These are phyloP conservation scores for Porphyrio hochstetteri DNA, from an alignment of 2,113 vertebrate species.

Conservation along the genomic window DNA sequence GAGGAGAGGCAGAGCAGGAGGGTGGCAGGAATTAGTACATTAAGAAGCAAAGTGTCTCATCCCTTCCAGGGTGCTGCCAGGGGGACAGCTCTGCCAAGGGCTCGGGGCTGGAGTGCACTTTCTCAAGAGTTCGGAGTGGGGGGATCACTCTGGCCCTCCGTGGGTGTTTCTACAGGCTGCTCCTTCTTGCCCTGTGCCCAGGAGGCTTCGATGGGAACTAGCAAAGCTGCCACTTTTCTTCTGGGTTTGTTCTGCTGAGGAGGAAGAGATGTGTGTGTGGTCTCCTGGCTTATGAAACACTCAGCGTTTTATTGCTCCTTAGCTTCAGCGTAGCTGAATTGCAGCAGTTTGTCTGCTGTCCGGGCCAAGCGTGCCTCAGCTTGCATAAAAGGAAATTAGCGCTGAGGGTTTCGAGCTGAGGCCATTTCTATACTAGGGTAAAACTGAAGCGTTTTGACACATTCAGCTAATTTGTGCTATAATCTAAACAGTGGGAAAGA, in stretches of 20 bases:
- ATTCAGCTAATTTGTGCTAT: neutral
- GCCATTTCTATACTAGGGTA: neutral
- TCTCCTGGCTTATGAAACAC: neutral
- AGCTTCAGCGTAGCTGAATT: neutral
- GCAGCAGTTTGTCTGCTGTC: neutral
- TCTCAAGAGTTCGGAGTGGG: accelerated
- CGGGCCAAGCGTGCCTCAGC: neutral
- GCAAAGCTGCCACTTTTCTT: neutral
- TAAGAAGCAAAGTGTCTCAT: neutral
- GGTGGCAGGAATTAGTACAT: neutral
- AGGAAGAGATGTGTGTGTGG: neutral
- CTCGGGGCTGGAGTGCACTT: accelerated
- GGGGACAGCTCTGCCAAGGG: neutral
- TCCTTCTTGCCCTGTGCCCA: neutral
- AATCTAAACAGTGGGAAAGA: neutral
- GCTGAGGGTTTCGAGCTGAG: neutral
- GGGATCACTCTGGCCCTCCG: accelerated
- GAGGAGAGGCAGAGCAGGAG: neutral
- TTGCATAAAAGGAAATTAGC: conserved; percentile 16
- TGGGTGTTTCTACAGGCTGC: neutral
- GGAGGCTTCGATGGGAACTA: neutral
- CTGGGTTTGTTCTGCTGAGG: neutral
- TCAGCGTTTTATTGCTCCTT: conserved; percentile 1
- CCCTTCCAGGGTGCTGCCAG: neutral
- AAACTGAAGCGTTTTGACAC: neutral